Evolutionary conservation across 2,888 invertebrate genomes (phyloP).

Genomic region (Galerucella pusilla): DNA sequence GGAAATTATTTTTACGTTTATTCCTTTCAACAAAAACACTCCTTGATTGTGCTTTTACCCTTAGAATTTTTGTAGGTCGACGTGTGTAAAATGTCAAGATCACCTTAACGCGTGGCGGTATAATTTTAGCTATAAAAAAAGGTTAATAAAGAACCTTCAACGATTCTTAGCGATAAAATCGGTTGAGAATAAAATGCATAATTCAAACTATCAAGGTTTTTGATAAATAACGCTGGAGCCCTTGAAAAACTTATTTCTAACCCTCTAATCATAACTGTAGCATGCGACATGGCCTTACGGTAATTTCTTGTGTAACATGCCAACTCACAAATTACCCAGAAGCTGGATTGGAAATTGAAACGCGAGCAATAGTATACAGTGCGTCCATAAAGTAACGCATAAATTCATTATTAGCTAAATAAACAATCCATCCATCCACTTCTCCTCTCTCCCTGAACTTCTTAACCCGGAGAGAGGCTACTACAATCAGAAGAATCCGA

Average conservation of each 20-base stretch:
- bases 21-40: too few species aligned
- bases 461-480: too few species aligned
- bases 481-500: too few species aligned
- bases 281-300: neutral
- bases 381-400: too few species aligned
- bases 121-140: constrained; percentile 5
- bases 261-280: neutral
- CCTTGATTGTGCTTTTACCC: neutral
- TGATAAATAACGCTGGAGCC: neutral
- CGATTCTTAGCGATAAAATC: constrained; percentile 1
- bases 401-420: too few species aligned
- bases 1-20: too few species aligned
- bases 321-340: neutral
- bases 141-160: constrained; percentile 8
- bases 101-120: neutral
- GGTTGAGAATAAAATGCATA: constrained; percentile 6
- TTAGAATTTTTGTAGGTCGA: neutral
- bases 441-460: too few species aligned
- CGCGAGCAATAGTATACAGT: neutral
- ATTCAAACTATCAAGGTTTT: neutral
- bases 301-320: neutral
- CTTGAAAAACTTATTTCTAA: constrained; percentile 2
- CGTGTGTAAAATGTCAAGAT: neutral
- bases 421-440: too few species aligned
- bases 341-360: neutral